Evolutionary conservation across 92 coral and sea anemone species (phyloP).

Genomic region (Actinostola sp.): DNA sequence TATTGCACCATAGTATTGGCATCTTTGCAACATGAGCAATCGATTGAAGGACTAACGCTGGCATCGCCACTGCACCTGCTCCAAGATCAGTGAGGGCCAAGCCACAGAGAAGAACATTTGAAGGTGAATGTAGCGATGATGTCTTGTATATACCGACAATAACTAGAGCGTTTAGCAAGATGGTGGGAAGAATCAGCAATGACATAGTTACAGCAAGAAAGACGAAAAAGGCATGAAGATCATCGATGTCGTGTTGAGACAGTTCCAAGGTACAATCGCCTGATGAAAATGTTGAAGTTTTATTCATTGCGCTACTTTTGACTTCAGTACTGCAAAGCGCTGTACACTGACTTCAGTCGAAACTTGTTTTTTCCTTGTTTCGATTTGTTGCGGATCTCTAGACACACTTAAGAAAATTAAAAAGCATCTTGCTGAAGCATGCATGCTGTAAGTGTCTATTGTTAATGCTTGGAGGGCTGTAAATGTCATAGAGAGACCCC

Average conservation of each 20-base stretch:
- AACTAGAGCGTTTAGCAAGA: conserved; percentile 10
- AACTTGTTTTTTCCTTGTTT: too few relatives aligned
- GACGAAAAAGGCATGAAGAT: conserved; percentile 2
- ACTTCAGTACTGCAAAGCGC: not conserved
- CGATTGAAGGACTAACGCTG: not conserved
- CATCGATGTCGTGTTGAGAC: not conserved
- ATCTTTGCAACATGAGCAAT: not conserved
- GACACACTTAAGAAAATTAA: too few relatives aligned
- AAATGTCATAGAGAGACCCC: too few relatives aligned
- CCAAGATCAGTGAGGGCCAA: conserved; percentile 23
- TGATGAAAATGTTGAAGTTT: not conserved
- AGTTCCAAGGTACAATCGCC: not conserved
- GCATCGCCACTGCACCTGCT: conserved; percentile 13
- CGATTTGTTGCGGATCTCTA: too few relatives aligned
- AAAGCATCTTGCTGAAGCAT: too few relatives aligned
- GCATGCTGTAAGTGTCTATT: too few relatives aligned
- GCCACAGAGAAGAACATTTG: conserved; percentile 23
- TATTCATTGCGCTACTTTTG: not conserved
- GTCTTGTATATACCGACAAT: conserved; percentile 20
- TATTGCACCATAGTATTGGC: conserved; percentile 3
- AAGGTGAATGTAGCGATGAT: conserved; percentile 12
- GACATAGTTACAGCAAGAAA: not conserved
- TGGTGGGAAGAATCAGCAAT: conserved; percentile 1
- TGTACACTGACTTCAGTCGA: too few relatives aligned
- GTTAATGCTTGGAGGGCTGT: too few relatives aligned